Base-by-base conservation (phyloP, 1,140 invertebrate genomes). In the Venturia canescens region DNA sequence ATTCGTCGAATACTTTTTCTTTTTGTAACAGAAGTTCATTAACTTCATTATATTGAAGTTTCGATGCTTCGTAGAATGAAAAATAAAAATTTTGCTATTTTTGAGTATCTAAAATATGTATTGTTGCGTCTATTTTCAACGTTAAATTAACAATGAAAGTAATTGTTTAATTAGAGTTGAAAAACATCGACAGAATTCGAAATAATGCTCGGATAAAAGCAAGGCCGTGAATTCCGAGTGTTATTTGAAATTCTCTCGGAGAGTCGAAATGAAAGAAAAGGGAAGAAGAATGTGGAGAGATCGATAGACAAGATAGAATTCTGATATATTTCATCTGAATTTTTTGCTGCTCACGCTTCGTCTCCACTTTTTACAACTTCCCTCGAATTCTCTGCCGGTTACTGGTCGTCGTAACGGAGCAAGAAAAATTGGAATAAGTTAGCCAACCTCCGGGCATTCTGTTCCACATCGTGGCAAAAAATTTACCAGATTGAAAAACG, bases 281-380 rank as follows among this genome's bases (percentile, higher is more conserved):
- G n/a, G 18, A 53, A 53, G 16, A 3, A 18, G n/a, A 44, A 44
- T 44, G 50, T n/a, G 7, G 16, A 53, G 16, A 53, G 16, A 53
- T 53, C 50, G 50, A 53, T 53, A 18, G 50, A 53, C 50, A 21
- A 53, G 50, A 53, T 53, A 53, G 50, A 53, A 53, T 53, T 53
- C 50, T 16, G 18, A 21, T 53, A 53, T 53, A 53, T 53, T 53
- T 53, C 50, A 53, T 53, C 50, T 16, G n/a, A 18, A 53, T 53
- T 53, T 53, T 53, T 53, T 53, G 50, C 18, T 53, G n/a, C 50
- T 53, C 16, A 2, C 50, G 50, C 1, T 53, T 1, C 50, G 50
- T 53, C 50, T 53, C 50, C 50, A 53, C 7, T 53, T 53, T 53
- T 53, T 53, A 53, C 50, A 21, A 53, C 50, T 53, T 53, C 2